phyloP scores from a whole-genome alignment of 2,888 invertebrate genomes.

The Drosophila rubida region DNA sequence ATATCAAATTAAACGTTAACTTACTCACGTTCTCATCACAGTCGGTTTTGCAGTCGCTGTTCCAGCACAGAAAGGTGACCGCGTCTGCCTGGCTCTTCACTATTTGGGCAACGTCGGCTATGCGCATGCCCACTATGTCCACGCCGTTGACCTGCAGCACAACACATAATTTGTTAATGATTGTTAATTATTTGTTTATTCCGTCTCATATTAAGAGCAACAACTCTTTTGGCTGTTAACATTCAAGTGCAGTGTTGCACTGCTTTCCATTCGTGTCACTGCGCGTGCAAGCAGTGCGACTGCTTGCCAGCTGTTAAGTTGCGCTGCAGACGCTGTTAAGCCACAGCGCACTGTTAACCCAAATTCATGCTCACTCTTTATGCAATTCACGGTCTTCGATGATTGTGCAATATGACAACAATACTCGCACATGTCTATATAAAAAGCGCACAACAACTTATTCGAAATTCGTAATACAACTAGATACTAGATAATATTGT shows the following conservation, averaged over 20 bases:
- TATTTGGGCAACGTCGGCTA: constrained; percentile 86
- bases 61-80: constrained; percentile 86
- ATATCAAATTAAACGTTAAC: background rate
- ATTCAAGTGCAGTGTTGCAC: background rate
- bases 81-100: constrained; percentile 84
- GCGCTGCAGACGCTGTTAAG: constrained; percentile 4
- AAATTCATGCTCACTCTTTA: constrained; percentile 4
- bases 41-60: constrained; percentile 85
- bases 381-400: constrained; percentile 15
- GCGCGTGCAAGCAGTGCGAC: constrained; percentile 6
- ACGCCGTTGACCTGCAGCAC: constrained; percentile 86
- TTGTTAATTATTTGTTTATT: background rate
- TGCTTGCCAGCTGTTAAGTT: background rate
- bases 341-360: constrained; percentile 4
- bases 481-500: constrained; percentile 15
- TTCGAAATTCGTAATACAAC: constrained; percentile 5
- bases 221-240: background rate
- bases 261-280: background rate
- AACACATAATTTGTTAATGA: background rate
- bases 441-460: background rate
- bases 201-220: background rate
- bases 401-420: constrained; percentile 11
- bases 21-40: constrained; percentile 83
- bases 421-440: background rate
- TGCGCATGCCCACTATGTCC: constrained; percentile 86